Base-by-base conservation (phyloP, 2,797 vertebrate species). In the Spizella passerina region DNA sequence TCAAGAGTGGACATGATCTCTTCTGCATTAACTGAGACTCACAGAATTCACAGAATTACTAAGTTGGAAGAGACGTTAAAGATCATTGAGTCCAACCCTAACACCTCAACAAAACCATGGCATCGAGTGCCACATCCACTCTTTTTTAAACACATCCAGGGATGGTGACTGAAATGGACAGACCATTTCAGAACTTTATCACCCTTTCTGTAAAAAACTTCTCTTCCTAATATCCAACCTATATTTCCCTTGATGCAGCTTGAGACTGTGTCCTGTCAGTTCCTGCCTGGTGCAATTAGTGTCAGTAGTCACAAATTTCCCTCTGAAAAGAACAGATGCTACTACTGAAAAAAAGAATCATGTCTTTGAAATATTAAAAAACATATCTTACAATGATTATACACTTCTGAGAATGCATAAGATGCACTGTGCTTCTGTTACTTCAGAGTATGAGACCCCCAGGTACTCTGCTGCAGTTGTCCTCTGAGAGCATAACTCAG, bases 1-100 rank as follows among this genome's bases (percentile, higher is more conserved):
- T 43, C 20, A 64, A 55, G 36, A 1, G 1, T 3, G 1, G 36
- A 5, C 2, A 1, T 32, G 32, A 38, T 50, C 32, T 77, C 36
- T 14, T 8, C 17, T 44, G 11, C 32, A 10, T 52, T 86, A 50
- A 32, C 26, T 43, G 80, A 59, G 38, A 55, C n/a, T 55, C 52
- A 53, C 30, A 53, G 50, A 53, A 53, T 53, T 52, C 5, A 53
- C 52, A 55, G 13, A 55, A 32, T 55, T 6, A 22, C 13, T 14
- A 22, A 55, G 20, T 14, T 55, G 13, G 9, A 55, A 55, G 52
- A 32, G 52, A 32, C 30, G 20, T 55, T 22, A 22, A 22, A 55
- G 30, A 32, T 32, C 20, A 32, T 32, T 55, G 20, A 32, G 52
- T 22, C 20, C 52, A 55, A 14, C 52, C 8, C 13, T 32, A 55